Evolutionary conservation across 2,888 invertebrate species (phyloP), one percentile per base, ranked within the genome.

Genomic region (Alsophila aescularia): DNA sequence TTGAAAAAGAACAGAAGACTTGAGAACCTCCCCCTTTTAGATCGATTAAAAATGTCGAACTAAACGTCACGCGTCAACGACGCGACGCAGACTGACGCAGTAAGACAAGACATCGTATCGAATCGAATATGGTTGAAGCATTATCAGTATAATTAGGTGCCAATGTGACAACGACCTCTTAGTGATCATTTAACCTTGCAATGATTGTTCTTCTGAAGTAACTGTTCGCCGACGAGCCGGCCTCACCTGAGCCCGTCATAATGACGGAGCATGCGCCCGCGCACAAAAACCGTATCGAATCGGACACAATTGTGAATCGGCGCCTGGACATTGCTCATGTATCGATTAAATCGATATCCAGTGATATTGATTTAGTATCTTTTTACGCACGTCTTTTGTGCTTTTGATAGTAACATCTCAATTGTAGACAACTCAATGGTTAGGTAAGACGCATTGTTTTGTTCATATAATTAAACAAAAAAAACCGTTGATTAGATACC

Each of bases 281-380:
- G 63, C 61, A 87, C 79, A 89, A 90, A 87, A 90, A 87, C 79
- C 85, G 73, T 80, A 72, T 73, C 88, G 75, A 89, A 90, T 89
- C 75, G 73, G 66, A 62, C 78, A 85, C 82, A 86, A 86, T 61
- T 75, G 75, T 71, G 69, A 65, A 67, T 67, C 66, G 67, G 67
- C 70, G 76, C 69, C 65, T 55, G 66, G 69, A 64, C 70, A 56
- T 52, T 63, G 60, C 66, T 66, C 67, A 72, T 75, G 73, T 68
- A 66, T 31, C 35, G 58, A 62, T 64, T 66, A 56, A 64, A 62
- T 59, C 56, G 57, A 62, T 57, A 60, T 54, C 42, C 36, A 51
- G 67, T 62, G 49, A 66, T 65, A 70, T 65, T 55, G 51, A 53
- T 56, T 58, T 57, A 40, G 7, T n/a, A 40, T 48, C 45, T 58